Evolutionary conservation across 2,113 vertebrate species (phyloP), one percentile per base, ranked within the genome.

Genomic region (Cynopterus brachyotis): DNA sequence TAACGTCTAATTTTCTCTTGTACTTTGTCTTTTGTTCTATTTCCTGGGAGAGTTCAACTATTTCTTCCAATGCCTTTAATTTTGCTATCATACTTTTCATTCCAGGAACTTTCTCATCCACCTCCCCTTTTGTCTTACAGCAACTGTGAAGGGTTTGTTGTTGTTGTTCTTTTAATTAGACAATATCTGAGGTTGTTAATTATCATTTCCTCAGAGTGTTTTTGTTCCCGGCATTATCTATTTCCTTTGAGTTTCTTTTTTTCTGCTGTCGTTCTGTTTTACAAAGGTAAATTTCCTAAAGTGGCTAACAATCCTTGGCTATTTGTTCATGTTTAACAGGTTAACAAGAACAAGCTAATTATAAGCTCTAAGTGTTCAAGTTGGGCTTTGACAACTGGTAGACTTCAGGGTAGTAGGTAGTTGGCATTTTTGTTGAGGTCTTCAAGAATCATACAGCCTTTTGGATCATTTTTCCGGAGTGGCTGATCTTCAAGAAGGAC

Each of bases 21-120:
- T 64, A 69, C 45, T 94, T 69, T 87, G 73, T 73, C n/a, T 86
- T 85, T 55, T 73, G 80, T 78, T 90, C 70, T 89, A 64, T 28
- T 88, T 66, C 47, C 28, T 62, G 6, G 5, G 28, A 89, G 9
- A 81, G 55, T 35, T 66, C 26, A 83, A 85, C 32, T 47, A 11
- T 67, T 75, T 91, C 35, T 79, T 30, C 45, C 64, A 83, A 64
- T 42, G 32, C 16, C 84, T 89, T 47, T 57, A 50, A 53, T 93
- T 92, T 32, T 89, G 19, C 47, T 73, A 45, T 40, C 22, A 35
- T 37, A 59, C 10, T 85, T 91, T 91, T 87, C 42, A 59, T 66
- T 59, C 22, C 67, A 24, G 50, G 53, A 93, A 94, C n/a, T 91
- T 94, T 66, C 45, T 91, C 69, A 72, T 45, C 28, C 1, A 12